phyloP scores from a whole-genome alignment of 1,140 invertebrate genomes.

The Trachymyrmex cornetzi region DNA sequence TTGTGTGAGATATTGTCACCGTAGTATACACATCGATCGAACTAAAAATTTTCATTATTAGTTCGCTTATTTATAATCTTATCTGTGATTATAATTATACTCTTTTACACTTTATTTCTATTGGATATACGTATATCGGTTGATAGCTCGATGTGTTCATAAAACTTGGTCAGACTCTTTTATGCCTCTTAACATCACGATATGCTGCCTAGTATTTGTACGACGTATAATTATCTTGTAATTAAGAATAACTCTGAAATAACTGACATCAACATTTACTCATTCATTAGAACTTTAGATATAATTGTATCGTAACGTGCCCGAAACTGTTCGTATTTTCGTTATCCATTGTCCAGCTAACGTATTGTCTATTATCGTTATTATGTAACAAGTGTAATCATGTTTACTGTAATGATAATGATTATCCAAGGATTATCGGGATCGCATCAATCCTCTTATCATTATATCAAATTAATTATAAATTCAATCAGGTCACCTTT shows the following conservation, averaged over 20 bases:
- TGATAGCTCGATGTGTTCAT: constrained; percentile 41
- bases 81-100: constrained; percentile 38
- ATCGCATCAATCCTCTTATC: background rate
- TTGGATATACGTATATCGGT: constrained; percentile 18
- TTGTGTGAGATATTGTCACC: constrained; percentile 50
- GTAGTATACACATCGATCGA: constrained; percentile 29
- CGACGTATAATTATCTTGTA: constrained; percentile 53
- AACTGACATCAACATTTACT: constrained; percentile 43
- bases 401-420: background rate
- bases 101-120: constrained; percentile 11
- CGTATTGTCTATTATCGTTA: constrained; percentile 49
- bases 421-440: background rate
- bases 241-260: constrained; percentile 49
- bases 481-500: constrained; percentile 40
- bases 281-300: background rate
- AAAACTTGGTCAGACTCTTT: constrained; percentile 55
- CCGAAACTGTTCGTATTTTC: background rate
- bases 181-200: constrained; percentile 50
- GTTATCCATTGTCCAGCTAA: constrained; percentile 3
- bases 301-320: background rate
- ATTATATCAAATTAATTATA: constrained; percentile 16
- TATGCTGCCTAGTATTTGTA: constrained; percentile 60
- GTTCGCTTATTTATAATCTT: constrained; percentile 28
- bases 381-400: constrained; percentile 7
- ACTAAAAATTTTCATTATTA: constrained; percentile 28